Conservation (phyloP, 1,140 invertebrate species). For the Babylonia areolata region DNA sequence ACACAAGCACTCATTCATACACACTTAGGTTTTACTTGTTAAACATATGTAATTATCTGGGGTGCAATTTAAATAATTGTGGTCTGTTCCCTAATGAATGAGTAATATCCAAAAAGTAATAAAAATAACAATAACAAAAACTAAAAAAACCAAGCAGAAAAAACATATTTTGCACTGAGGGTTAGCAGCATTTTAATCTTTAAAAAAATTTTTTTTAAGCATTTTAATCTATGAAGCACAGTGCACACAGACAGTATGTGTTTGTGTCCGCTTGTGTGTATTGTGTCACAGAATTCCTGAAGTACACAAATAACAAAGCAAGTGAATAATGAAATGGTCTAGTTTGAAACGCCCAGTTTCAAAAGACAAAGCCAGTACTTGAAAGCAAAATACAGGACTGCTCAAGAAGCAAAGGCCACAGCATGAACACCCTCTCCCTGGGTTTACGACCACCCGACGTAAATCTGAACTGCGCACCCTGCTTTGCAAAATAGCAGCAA, state of each 20-base stretch:
- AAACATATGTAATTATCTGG: no score
- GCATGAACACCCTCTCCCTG: background rate
- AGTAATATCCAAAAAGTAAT: no score
- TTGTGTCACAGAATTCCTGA: background rate
- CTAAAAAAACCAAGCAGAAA: no score
- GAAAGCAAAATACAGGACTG: background rate
- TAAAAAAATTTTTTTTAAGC: no score
- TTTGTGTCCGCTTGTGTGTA: background rate
- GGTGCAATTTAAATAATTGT: no score
- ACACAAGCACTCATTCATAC: no score
- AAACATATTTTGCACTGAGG: no score
- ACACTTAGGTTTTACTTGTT: no score
- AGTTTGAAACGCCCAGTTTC: background rate
- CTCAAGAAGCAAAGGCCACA: constrained; percentile 7
- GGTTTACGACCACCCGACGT: background rate
- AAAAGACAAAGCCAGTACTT: background rate
- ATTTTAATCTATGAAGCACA: no score
- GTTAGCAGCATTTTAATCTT: no score
- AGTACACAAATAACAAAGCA: background rate
- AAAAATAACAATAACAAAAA: no score
- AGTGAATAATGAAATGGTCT: background rate
- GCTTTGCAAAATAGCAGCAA: background rate
- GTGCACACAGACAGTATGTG: background rate
- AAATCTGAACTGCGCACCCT: background rate
- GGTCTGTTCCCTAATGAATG: no score